Percentiles rank a stretch among this genome's conserved stretches.
These are phyloP conservation scores for Tetragnatha montana DNA, from an alignment of 2,888 invertebrate genomes.

Conservation along the genomic window DNA sequence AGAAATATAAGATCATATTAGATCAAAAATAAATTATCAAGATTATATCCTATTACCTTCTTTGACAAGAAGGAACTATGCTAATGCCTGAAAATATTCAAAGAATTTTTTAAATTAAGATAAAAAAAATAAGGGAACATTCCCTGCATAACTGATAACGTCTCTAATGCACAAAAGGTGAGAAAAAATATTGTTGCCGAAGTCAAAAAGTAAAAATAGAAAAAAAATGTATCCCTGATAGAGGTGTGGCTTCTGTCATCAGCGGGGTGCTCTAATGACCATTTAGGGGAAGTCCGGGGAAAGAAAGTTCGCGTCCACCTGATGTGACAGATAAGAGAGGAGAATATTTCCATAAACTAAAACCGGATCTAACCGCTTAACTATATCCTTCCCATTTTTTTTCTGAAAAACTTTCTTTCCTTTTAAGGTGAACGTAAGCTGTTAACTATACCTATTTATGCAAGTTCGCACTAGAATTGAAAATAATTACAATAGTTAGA, in stretches of 20 bases:
- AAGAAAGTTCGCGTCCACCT: neutral
- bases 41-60: too few species aligned
- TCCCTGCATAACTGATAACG: neutral
- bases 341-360: neutral
- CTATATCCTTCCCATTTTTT: neutral
- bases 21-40: too few species aligned
- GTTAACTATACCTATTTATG: too few species aligned
- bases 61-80: too few species aligned
- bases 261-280: conserved; percentile 33
- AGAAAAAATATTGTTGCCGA: conserved; percentile 2
- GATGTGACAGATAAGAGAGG: neutral
- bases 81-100: too few species aligned
- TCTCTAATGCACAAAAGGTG: neutral
- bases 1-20: too few species aligned
- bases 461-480: too few species aligned
- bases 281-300: conserved; percentile 1
- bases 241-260: conserved; percentile 31
- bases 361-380: neutral
- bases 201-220: neutral
- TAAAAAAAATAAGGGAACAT: neutral
- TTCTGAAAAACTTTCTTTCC: too few species aligned
- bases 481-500: too few species aligned
- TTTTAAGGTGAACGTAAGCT: too few species aligned
- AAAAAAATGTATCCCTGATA: neutral
- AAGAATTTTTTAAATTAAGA: too few species aligned